Evolutionary conservation across 2,113 vertebrate species (phyloP), one percentile per base, ranked within the genome.

Genomic region (Sprattus sprattus): DNA sequence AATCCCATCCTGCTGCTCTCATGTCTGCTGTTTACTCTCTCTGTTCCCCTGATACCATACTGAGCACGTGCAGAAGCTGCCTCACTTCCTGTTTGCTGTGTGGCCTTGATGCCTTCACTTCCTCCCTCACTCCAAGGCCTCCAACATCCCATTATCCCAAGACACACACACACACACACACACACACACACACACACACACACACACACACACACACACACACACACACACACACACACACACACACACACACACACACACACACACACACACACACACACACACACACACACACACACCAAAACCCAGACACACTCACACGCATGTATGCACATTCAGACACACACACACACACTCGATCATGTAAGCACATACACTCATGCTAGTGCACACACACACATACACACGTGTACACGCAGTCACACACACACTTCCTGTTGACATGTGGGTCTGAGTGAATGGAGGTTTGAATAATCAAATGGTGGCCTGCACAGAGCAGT

Each of bases 401-500:
- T 47, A 52, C 64, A 83, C 16, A 83, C 81, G 64, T 52, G 85
- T 84, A 71, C 81, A 47, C 49, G 0, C 16, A 22, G 47, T 49
- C 82, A 52, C 22, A 64, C 57, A 64, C 57, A 64, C 52, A 57
- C 82, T 81, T 22, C 44, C n/a, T n/a, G n/a, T 71, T n/a, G 18
- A 2, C 9, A 39, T 75, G 67, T 39, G 67, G 10, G 25, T 13
- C 4, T 52, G 50, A 54, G 11, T 32, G 7, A 32, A 57, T 85
- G 46, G 82, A 82, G 1, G 60, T 92, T 93, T 93, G 91, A 91
- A 91, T 94, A 93, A 89, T 89, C 91, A 93, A 93, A 93, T 93
- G 57, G 84, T 85, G 57, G 6, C 11, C 25, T 75, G 67, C 2
- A 47, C 60, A 47, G 3, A 22, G 45, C 32, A 46, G 13, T 45